Conservation (phyloP, 2,888 invertebrate species). For the Amblyjoppa proteus region DNA sequence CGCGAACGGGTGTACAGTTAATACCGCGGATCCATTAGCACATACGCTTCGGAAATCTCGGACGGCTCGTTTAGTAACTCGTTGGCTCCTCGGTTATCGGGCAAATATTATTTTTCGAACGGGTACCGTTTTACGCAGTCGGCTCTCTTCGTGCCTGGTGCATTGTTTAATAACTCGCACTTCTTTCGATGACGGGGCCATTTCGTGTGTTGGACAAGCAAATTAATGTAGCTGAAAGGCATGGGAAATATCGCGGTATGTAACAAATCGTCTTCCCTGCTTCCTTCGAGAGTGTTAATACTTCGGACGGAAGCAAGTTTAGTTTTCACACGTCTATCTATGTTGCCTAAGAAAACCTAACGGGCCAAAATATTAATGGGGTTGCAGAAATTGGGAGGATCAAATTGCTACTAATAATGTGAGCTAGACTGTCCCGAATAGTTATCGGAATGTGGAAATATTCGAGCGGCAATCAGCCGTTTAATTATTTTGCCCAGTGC, state of each 20-base stretch:
- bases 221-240: neutral
- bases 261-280: neutral
- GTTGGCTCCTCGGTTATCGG: conserved; percentile 70
- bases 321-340: too few relatives aligned
- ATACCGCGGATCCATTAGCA: conserved; percentile 60
- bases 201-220: neutral
- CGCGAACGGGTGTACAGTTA: conserved; percentile 55
- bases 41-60: conserved; percentile 42
- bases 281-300: too few relatives aligned
- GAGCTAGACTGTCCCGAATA: neutral
- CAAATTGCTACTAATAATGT: neutral
- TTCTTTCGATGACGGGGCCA: neutral
- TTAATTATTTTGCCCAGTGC: neutral
- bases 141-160: neutral
- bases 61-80: conserved; percentile 70
- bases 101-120: conserved; percentile 74
- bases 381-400: neutral
- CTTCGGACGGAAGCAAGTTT: too few relatives aligned
- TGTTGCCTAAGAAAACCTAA: too few relatives aligned
- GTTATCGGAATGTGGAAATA: neutral
- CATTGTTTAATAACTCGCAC: neutral
- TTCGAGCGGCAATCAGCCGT: neutral
- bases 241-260: neutral
- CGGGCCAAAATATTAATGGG: neutral
- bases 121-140: conserved; percentile 74